Evolutionary conservation across 2,113 vertebrate species (phyloP).

Genomic region (Burhinus oedicnemus): DNA sequence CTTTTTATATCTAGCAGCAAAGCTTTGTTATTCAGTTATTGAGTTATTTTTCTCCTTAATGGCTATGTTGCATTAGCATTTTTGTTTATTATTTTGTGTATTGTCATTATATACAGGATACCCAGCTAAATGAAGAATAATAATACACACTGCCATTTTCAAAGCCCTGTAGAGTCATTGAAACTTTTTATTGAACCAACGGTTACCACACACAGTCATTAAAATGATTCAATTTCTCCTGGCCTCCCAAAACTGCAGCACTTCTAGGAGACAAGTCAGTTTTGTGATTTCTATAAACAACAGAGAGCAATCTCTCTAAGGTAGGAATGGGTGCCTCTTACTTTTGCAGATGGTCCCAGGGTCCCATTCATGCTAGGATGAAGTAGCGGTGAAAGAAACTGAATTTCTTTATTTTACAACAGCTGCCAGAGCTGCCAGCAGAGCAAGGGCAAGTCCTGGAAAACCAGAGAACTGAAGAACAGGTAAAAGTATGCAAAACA

Average conservation of each 20-base stretch:
- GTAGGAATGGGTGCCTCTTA: background rate
- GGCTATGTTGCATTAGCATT: background rate
- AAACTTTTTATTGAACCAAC: background rate
- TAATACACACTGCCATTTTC: background rate
- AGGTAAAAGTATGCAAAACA: background rate
- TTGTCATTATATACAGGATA: background rate
- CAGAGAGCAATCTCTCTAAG: background rate
- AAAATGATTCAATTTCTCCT: background rate
- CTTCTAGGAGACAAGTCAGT: background rate
- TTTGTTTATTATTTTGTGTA: background rate
- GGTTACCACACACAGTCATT: background rate
- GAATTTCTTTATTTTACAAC: background rate
- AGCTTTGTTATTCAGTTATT: background rate
- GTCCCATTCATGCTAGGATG: background rate
- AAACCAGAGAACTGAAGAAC: background rate
- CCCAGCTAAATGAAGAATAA: background rate
- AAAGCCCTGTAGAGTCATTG: background rate
- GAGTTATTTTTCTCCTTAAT: conserved; percentile 2
- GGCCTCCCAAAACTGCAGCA: background rate
- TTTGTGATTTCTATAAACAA: background rate
- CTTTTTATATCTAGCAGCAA: background rate
- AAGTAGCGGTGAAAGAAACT: background rate
- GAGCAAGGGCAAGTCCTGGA: background rate
- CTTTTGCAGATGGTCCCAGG: background rate
- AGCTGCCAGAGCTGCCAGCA: background rate